Evolutionary conservation across 2,888 invertebrate species (phyloP), one percentile per base, ranked within the genome.

Genomic region (Thymelicus acteon): DNA sequence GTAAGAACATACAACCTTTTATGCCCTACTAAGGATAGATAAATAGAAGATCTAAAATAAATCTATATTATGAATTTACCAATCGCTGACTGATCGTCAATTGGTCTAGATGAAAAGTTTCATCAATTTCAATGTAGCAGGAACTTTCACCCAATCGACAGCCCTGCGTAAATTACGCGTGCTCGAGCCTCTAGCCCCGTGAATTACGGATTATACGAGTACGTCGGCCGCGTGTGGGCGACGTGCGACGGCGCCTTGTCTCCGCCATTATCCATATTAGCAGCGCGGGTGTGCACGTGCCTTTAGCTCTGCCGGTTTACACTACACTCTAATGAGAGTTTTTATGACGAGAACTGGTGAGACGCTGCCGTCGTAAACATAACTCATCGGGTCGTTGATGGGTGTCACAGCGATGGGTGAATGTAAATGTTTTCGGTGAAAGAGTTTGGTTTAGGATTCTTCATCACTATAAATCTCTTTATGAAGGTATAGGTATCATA

Each of bases 131-230:
- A 52, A 15, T 52, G 8, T 44, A 12, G 44, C 44, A 44, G 15
- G 8, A 15, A 15, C 19, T 61, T 61, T 19, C 4, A 10, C 10
- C 15, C 8, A 13, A 47, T 2, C 12, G 78, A 12, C 85, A 88
- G 64, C 88, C 89, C 88, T 89, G 75, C 62, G 72, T 75, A 84
- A 85, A 86, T 84, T 82, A 82, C 86, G 83, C 82, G 83, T 84
- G 83, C 84, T 80, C 78, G 58, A 12, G 69, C 48, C 54, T 76
- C 77, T 80, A 78, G 82, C 83, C 78, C 80, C 80, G 85, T 88
- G 87, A 88, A 84, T 87, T 86, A 83, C 80, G 83, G 79, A 79
- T 79, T 81, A 79, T 76, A 76, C 82, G 80, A 81, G 80, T 82
- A 82, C 82, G 80, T 79, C 82, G 82, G 79, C 78, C 79, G 76